phyloP scores from a whole-genome alignment of 2,113 vertebrate genomes.

The Paramisgurnus dabryanus region DNA sequence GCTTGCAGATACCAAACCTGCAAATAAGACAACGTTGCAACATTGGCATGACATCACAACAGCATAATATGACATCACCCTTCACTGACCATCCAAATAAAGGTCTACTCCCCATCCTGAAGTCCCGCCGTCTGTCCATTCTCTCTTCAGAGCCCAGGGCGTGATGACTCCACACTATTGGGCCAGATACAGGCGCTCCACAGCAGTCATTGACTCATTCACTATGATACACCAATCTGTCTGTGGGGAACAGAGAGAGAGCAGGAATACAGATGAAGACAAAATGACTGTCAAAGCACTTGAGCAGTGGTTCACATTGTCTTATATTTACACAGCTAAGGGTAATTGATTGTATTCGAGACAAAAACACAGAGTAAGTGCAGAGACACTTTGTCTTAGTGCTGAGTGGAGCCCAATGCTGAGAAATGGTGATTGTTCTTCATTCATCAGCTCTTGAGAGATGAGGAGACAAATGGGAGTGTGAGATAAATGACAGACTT shows the following conservation, averaged over 20 bases:
- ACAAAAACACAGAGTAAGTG: conserved; percentile 44
- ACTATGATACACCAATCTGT: conserved; percentile 40
- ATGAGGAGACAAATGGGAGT: conserved; percentile 1
- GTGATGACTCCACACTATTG: conserved; percentile 33
- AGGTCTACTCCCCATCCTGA: neutral
- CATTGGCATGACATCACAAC: neutral
- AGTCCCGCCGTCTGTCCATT: neutral
- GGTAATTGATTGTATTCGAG: conserved; percentile 49
- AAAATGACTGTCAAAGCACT: conserved; percentile 44
- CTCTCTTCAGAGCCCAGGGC: conserved; percentile 21
- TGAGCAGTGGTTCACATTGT: conserved; percentile 15
- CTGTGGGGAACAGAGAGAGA: conserved; percentile 30
- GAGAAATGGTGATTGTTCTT: conserved; percentile 40
- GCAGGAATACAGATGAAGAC: conserved; percentile 40
- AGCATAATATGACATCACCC: neutral
- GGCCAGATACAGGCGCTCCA: conserved; percentile 32
- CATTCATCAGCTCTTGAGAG: conserved; percentile 44
- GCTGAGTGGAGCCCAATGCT: neutral
- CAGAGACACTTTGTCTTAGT: neutral
- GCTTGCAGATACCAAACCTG: no score
- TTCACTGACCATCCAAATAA: conserved; percentile 10
- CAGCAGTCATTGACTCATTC: conserved; percentile 39
- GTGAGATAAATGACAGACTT: conserved; percentile 34
- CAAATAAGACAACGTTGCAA: neutral
- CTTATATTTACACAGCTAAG: conserved; percentile 38